Conservation (phyloP, 1,140 invertebrate species). For the Spodoptera frugiperda region DNA sequence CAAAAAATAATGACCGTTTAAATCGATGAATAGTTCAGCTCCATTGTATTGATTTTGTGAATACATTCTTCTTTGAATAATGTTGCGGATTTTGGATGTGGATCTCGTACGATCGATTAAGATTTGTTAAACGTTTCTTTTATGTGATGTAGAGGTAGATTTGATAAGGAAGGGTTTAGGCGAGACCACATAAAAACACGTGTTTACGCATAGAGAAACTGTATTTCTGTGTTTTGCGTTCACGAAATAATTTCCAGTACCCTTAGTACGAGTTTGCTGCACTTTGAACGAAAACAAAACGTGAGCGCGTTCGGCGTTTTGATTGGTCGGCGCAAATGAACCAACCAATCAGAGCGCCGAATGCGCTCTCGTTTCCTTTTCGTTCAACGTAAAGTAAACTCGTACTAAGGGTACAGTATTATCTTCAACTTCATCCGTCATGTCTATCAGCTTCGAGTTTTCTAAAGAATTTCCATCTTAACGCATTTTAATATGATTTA, state of each 20-base stretch:
- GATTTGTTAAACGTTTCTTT: neutral
- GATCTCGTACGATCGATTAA: neutral
- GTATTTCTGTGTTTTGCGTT: too few relatives aligned
- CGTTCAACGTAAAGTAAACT: too few relatives aligned
- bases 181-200: neutral
- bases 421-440: neutral
- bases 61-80: conserved; percentile 17
- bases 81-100: conserved; percentile 15
- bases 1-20: conserved; percentile 60
- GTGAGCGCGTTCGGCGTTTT: too few relatives aligned
- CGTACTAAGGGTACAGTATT: too few relatives aligned
- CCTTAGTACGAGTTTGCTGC: too few relatives aligned
- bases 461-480: conserved; percentile 5
- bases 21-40: conserved; percentile 51
- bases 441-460: neutral
- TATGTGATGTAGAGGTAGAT: conserved; percentile 10
- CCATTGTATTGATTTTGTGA: conserved; percentile 26
- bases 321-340: too few relatives aligned
- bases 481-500: conserved; percentile 28
- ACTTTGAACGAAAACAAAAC: too few relatives aligned
- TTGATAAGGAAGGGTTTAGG: neutral
- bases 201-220: neutral
- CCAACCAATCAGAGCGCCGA: too few relatives aligned
- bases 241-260: neutral
- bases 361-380: too few relatives aligned